phyloP scores from a whole-genome alignment of 2,888 invertebrate species.

The Noctua janthina region DNA sequence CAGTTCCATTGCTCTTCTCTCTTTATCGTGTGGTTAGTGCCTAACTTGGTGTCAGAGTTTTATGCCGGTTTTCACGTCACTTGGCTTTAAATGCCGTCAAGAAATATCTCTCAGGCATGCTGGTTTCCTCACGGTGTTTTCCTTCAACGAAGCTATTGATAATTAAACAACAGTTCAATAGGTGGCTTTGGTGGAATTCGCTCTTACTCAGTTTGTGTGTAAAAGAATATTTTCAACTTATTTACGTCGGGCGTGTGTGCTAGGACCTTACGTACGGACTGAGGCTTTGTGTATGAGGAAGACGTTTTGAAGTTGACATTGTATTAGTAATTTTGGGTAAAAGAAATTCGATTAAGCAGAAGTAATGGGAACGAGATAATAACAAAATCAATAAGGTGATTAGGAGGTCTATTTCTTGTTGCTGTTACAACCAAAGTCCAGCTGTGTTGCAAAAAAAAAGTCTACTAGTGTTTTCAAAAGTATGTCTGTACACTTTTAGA shows the following conservation, averaged over 20 bases:
- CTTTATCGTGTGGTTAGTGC: too few species aligned
- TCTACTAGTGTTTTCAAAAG: background rate
- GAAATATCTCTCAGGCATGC: too few species aligned
- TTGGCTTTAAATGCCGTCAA: too few species aligned
- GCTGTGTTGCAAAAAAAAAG: background rate
- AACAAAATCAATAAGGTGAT: background rate
- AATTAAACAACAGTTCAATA: too few species aligned
- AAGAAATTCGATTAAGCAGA: constrained; percentile 11
- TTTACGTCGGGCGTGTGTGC: background rate
- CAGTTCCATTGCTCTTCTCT: background rate
- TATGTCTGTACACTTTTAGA: background rate
- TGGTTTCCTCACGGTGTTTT: too few species aligned
- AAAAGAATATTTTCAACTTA: background rate
- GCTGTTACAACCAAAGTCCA: background rate
- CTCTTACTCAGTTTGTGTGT: background rate
- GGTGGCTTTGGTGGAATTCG: background rate
- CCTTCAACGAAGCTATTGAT: too few species aligned
- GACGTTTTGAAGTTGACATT: constrained; percentile 12
- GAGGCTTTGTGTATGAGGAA: constrained; percentile 23
- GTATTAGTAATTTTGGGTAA: constrained; percentile 12
- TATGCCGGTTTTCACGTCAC: too few species aligned
- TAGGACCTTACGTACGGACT: background rate
- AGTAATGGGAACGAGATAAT: constrained; percentile 14
- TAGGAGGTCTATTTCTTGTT: too few species aligned
- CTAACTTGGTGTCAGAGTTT: too few species aligned